These are phyloP conservation scores for Rugalucina vietnamica DNA, from an alignment of 2,888 invertebrate species.

Conservation along the genomic window DNA sequence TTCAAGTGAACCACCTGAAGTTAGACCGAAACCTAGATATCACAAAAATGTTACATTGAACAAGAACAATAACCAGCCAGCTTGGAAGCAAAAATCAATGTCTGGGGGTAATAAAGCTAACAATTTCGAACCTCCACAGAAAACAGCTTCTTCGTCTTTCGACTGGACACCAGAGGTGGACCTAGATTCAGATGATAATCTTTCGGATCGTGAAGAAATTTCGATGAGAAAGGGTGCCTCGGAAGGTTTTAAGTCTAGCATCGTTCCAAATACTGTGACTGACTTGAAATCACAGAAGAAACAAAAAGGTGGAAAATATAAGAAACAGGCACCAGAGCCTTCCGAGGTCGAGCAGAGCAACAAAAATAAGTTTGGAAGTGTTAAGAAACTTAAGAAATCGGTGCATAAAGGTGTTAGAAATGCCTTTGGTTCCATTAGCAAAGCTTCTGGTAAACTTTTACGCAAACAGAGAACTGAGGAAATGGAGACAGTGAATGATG, in stretches of 20 bases:
- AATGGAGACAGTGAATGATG: conserved; percentile 59
- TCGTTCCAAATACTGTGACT: conserved; percentile 68
- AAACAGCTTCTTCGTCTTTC: conserved; percentile 55
- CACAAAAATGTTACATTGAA: conserved; percentile 59
- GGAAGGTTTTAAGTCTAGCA: conserved; percentile 74
- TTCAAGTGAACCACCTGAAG: conserved; percentile 52
- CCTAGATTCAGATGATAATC: conserved; percentile 77
- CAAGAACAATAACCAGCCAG: conserved; percentile 37
- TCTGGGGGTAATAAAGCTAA: not conserved
- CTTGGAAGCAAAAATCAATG: conserved; percentile 16
- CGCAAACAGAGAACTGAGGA: conserved; percentile 70
- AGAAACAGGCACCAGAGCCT: conserved; percentile 43
- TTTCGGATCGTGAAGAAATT: conserved; percentile 64
- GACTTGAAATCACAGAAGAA: conserved; percentile 66
- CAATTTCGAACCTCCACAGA: conserved; percentile 3
- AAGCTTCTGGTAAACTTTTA: conserved; percentile 72
- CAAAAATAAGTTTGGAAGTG: conserved; percentile 71
- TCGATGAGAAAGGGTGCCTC: conserved; percentile 52
- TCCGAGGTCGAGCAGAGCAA: conserved; percentile 43
- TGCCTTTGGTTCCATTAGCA: conserved; percentile 76
- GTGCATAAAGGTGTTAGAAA: conserved; percentile 73
- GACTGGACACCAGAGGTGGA: conserved; percentile 79
- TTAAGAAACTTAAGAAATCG: conserved; percentile 72
- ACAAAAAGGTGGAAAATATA: conserved; percentile 46
- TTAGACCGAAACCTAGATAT: conserved; percentile 58